Evolutionary conservation across 2,113 vertebrate genomes (phyloP).

Genomic region (Gasterosteus nipponicus): DNA sequence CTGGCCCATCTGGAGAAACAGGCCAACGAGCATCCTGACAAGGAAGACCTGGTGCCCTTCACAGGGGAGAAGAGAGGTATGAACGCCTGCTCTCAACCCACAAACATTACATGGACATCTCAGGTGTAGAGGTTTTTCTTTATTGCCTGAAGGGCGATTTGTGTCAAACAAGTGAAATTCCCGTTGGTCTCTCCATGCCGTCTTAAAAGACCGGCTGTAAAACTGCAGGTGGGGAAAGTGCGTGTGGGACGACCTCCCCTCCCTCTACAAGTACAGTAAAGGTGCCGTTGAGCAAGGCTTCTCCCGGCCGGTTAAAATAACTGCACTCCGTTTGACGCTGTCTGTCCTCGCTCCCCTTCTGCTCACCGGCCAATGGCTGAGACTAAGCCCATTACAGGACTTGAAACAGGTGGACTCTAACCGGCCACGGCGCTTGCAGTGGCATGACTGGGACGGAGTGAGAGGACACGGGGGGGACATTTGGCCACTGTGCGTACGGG

Average conservation of each 20-base stretch:
- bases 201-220: constrained; percentile 2
- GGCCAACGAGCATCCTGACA: constrained; percentile 93
- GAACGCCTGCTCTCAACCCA: background rate
- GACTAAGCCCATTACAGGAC: background rate
- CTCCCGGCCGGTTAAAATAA: background rate
- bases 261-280: background rate
- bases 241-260: background rate
- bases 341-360: background rate
- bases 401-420: background rate
- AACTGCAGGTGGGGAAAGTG: background rate
- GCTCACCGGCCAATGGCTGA: background rate
- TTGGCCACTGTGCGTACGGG: background rate
- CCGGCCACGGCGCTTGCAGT: background rate
- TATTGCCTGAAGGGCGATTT: background rate
- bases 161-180: constrained; percentile 23
- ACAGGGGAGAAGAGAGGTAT: constrained; percentile 97
- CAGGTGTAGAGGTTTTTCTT: background rate
- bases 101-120: background rate
- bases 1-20: constrained; percentile 96
- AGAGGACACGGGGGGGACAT: background rate
- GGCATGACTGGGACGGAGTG: background rate
- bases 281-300: background rate
- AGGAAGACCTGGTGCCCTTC: constrained; percentile 94
- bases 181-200: constrained; percentile 21
- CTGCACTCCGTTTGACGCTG: too few species aligned